Evolutionary conservation across 2,113 vertebrate genomes (phyloP).

Genomic region (Eulemur rufifrons): DNA sequence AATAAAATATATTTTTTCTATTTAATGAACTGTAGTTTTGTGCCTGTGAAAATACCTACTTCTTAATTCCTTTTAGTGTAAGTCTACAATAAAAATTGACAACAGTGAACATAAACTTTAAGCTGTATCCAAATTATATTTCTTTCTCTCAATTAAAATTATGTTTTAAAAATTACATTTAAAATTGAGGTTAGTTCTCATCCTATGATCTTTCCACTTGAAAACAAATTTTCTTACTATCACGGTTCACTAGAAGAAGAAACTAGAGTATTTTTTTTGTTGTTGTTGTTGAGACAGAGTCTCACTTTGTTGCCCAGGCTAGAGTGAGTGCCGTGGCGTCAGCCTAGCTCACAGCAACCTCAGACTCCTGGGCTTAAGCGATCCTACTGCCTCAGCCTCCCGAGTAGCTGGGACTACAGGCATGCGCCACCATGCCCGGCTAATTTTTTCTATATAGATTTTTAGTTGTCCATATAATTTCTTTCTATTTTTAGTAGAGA

Average conservation of each 20-base stretch:
- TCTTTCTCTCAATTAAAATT: neutral
- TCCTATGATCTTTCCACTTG: neutral
- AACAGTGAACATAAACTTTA: neutral
- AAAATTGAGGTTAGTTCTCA: conserved; percentile 18
- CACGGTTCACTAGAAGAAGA: neutral
- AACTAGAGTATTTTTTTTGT: neutral
- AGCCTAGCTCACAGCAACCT: too few relatives aligned
- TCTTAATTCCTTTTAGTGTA: neutral
- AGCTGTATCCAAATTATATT: conserved; percentile 9
- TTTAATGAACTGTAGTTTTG: neutral
- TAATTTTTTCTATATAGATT: too few relatives aligned
- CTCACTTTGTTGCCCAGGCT: too few relatives aligned
- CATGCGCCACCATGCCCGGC: too few relatives aligned
- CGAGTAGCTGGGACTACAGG: too few relatives aligned
- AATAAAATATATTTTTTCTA: neutral
- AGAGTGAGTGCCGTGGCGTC: too few relatives aligned
- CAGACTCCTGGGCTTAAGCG: too few relatives aligned
- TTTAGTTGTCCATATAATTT: too few relatives aligned
- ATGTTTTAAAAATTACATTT: conserved; percentile 7
- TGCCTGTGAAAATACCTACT: neutral
- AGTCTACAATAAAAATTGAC: neutral
- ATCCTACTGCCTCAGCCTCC: too few relatives aligned
- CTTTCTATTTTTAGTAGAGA: too few relatives aligned
- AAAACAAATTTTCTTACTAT: neutral
- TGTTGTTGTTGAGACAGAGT: too few relatives aligned